A percentile compares a stretch with the other conserved stretches of the same genome.
Evolutionary conservation across 1,140 invertebrate genomes (phyloP).

Genomic region (Nasonia giraulti): DNA sequence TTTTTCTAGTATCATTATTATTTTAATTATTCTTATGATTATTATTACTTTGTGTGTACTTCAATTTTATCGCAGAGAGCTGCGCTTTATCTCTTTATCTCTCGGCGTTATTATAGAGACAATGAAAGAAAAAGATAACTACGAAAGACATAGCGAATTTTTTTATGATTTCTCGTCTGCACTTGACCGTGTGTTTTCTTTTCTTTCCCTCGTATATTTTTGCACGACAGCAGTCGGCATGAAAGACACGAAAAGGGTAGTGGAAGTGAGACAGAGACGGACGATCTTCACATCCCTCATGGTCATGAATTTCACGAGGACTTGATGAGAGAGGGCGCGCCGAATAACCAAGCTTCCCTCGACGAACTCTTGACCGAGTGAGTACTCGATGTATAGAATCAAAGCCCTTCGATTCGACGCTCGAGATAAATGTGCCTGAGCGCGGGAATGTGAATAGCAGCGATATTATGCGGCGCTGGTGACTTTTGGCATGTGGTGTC

Average conservation of each 20-base stretch:
- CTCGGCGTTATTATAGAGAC: neutral
- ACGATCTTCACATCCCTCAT: conserved; percentile 69
- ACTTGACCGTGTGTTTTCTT: conserved; percentile 47
- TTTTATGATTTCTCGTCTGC: conserved; percentile 39
- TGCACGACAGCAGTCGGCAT: conserved; percentile 71
- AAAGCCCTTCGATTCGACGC: neutral
- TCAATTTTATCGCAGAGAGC: neutral
- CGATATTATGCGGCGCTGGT: neutral
- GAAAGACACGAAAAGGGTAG: conserved; percentile 73
- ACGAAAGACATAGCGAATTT: neutral
- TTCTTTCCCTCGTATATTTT: conserved; percentile 45
- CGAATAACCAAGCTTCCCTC: conserved; percentile 69
- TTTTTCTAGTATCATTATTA: neutral
- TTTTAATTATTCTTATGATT: neutral
- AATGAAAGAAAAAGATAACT: neutral
- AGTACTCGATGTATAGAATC: conserved; percentile 70
- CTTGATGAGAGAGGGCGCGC: conserved; percentile 65
- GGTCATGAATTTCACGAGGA: conserved; percentile 71
- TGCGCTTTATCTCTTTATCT: conserved; percentile 11
- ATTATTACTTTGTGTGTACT: neutral
- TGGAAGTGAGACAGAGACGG: conserved; percentile 73
- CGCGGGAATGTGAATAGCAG: neutral
- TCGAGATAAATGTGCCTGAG: conserved; percentile 23
- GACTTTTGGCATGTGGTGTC: conserved; percentile 29
- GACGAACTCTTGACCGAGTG: conserved; percentile 75